Percentiles rank a stretch among this genome's conserved stretches.
These are phyloP conservation scores for Poeciliopsis occidentalis DNA, from an alignment of 2,113 vertebrate genomes.

Conservation along the genomic window DNA sequence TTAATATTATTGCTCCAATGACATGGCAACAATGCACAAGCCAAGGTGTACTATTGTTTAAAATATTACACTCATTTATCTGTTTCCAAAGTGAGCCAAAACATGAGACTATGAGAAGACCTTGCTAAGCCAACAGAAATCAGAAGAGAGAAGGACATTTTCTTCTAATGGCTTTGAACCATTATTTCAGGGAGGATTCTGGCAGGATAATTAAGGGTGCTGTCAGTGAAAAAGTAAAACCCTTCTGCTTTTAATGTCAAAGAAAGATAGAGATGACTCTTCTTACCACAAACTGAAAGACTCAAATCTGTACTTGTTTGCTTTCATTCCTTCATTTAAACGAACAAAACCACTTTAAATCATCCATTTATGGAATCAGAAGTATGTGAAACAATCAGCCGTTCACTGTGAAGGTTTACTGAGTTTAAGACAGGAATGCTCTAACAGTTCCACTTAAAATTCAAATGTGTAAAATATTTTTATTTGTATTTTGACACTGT, in stretches of 20 bases:
- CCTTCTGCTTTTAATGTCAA: slow-evolving; percentile 5
- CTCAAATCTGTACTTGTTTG: not conserved
- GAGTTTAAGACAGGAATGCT: no score
- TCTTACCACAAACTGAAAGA: not conserved
- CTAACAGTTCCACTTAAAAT: no score
- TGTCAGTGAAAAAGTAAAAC: slow-evolving; percentile 5
- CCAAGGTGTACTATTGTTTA: slow-evolving; percentile 9
- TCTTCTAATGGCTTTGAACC: slow-evolving; percentile 65
- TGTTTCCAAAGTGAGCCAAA: slow-evolving; percentile 40
- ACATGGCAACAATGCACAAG: no score
- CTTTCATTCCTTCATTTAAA: slow-evolving; percentile 21
- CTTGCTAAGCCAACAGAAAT: slow-evolving; percentile 43
- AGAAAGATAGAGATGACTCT: slow-evolving; percentile 24
- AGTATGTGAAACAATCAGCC: not conserved
- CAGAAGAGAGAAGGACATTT: slow-evolving; percentile 39
- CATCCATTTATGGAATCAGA: no score
- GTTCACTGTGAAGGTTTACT: not conserved
- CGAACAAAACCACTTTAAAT: slow-evolving; percentile 25
- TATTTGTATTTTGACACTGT: no score
- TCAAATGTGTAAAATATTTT: no score
- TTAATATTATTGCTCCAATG: no score
- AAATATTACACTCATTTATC: slow-evolving; percentile 50
- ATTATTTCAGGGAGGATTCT: slow-evolving; percentile 41
- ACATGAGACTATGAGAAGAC: slow-evolving; percentile 40
- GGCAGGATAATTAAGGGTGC: slow-evolving; percentile 20